Percentiles rank a stretch among this genome's conserved stretches.
Conservation (phyloP, 2,797 vertebrate genomes). For the Chelonia mydas region DNA sequence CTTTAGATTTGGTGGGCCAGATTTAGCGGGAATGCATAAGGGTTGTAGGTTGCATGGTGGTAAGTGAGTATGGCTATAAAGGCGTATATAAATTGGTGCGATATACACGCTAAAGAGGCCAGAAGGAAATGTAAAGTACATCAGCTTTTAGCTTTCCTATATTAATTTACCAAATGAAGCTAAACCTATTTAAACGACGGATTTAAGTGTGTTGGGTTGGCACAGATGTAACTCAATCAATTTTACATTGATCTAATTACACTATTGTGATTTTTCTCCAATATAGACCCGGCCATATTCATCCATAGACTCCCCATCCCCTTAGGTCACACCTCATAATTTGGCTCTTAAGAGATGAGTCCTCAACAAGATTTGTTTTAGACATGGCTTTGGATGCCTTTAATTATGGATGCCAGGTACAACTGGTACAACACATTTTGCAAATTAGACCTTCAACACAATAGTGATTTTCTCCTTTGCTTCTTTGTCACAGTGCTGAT, state of each 20-base stretch:
- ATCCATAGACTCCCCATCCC: background rate
- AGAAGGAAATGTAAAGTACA: slow-evolving; percentile 43
- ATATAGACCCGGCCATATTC: slow-evolving; percentile 26
- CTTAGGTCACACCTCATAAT: slow-evolving; percentile 30
- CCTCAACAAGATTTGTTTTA: slow-evolving; percentile 33
- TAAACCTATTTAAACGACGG: slow-evolving; percentile 50
- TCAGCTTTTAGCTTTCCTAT: slow-evolving; percentile 63
- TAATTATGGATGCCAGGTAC: slow-evolving; percentile 48
- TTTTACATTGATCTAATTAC: slow-evolving; percentile 66
- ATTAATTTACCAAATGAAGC: slow-evolving; percentile 70
- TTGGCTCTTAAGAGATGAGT: slow-evolving; percentile 1
- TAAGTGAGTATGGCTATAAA: background rate
- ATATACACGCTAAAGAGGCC: slow-evolving; percentile 11
- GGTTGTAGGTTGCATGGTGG: fast-evolving
- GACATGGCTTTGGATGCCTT: slow-evolving; percentile 10
- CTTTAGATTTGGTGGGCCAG: background rate
- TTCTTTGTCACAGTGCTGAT: slow-evolving; percentile 8
- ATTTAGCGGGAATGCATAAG: background rate
- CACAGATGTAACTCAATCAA: slow-evolving; percentile 50
- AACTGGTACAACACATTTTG: background rate
- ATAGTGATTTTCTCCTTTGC: slow-evolving; percentile 27
- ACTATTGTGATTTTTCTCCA: background rate
- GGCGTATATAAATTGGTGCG: background rate
- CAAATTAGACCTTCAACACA: slow-evolving; percentile 45
- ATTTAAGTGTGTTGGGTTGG: slow-evolving; percentile 58